phyloP scores from a whole-genome alignment of 2,113 vertebrate genomes.

The Vicugna pacos region DNA sequence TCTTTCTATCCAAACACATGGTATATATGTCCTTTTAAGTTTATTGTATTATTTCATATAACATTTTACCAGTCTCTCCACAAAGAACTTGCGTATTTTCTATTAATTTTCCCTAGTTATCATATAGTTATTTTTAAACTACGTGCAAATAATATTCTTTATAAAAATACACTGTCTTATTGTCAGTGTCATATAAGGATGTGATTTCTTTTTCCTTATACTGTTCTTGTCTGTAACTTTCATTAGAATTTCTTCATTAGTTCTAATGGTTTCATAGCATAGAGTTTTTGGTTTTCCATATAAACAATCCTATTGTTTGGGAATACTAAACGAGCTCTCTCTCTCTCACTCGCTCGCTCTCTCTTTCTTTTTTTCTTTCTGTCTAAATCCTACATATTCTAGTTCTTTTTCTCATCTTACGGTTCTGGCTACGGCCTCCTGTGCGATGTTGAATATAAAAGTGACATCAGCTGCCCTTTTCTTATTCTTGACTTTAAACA shows the following conservation, averaged over 20 bases:
- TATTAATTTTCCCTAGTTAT: neutral
- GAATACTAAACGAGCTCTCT: neutral
- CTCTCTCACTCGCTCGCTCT: neutral
- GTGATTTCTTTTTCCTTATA: neutral
- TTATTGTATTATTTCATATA: neutral
- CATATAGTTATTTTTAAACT: neutral
- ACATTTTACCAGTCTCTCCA: neutral
- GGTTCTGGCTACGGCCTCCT: neutral
- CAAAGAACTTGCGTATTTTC: neutral
- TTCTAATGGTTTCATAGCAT: neutral
- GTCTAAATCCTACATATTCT: neutral
- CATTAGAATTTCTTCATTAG: neutral
- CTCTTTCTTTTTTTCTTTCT: neutral
- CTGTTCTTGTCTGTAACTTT: neutral
- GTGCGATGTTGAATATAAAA: neutral
- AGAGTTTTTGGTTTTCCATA: neutral
- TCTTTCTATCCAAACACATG: neutral
- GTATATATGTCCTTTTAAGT: constrained; percentile 5
- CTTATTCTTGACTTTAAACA: constrained; percentile 41
- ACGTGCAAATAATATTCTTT: neutral
- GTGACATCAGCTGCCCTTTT: neutral
- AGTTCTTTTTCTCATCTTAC: neutral
- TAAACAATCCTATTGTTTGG: neutral
- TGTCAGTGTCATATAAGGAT: neutral
- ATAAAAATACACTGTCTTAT: neutral